phyloP scores from a whole-genome alignment of 2,888 invertebrate genomes.

The Tolmerus cingulatus region DNA sequence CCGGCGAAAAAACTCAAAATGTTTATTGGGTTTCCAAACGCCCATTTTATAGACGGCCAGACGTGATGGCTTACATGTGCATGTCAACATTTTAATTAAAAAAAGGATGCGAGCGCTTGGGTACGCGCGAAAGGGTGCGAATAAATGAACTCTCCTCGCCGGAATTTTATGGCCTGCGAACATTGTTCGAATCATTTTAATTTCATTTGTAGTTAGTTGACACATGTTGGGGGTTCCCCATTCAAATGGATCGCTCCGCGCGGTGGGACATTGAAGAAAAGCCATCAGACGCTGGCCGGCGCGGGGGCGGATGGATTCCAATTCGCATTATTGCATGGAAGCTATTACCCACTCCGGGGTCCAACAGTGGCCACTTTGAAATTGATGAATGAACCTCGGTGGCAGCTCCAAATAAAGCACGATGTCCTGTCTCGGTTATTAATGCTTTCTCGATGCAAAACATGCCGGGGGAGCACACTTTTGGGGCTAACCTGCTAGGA shows the following conservation, averaged over 20 bases:
- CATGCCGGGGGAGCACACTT: neutral
- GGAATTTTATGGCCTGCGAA: conserved; percentile 45
- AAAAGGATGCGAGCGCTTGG: conserved; percentile 51
- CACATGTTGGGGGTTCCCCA: conserved; percentile 45
- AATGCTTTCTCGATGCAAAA: conserved; percentile 2
- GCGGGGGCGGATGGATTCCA: neutral
- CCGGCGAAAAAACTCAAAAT: conserved; percentile 36
- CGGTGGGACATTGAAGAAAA: neutral
- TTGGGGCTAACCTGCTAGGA: neutral
- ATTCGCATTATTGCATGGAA: conserved; percentile 28
- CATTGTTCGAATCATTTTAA: conserved; percentile 49
- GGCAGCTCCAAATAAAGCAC: conserved; percentile 1
- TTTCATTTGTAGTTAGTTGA: conserved; percentile 49
- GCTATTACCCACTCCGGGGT: conserved; percentile 29
- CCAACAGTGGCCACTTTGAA: conserved; percentile 11
- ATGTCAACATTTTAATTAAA: conserved; percentile 65
- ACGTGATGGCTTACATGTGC: conserved; percentile 56
- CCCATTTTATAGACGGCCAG: conserved; percentile 38
- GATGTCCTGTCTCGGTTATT: neutral
- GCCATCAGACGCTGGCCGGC: neutral
- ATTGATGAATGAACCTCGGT: conserved; percentile 23
- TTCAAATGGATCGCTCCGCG: neutral
- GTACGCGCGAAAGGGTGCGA: conserved; percentile 44
- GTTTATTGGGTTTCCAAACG: conserved; percentile 48
- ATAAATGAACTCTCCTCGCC: conserved; percentile 46